phyloP scores from a whole-genome alignment of 1,140 invertebrate genomes.

The Heliconius nattereri region DNA sequence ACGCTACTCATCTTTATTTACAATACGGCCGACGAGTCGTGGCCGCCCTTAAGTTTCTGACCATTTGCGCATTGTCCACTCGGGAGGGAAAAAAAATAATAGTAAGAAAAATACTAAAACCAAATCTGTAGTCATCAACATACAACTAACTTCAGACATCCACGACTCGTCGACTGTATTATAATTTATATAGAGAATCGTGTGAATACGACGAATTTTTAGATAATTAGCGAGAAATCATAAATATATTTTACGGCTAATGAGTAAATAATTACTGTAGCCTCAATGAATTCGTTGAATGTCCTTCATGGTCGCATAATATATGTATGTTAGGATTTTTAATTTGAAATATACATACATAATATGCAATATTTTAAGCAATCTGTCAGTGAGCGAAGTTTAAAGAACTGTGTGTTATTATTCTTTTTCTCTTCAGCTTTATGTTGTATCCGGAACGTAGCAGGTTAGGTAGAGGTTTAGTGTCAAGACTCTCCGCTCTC shows the following conservation, averaged over 20 bases:
- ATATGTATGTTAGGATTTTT: neutral
- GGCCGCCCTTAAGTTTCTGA: too few relatives aligned
- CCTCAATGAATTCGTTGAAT: slow-evolving; percentile 12
- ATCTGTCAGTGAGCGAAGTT: neutral
- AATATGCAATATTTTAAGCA: neutral
- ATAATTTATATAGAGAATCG: neutral
- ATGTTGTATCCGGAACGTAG: too few relatives aligned
- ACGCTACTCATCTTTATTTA: slow-evolving; percentile 22
- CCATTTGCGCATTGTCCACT: too few relatives aligned
- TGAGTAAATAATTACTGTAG: slow-evolving; percentile 25
- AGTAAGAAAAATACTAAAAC: too few relatives aligned
- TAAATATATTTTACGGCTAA: slow-evolving; percentile 12
- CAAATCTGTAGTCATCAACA: too few relatives aligned
- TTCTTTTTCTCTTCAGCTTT: too few relatives aligned
- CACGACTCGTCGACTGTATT: too few relatives aligned
- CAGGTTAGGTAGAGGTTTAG: too few relatives aligned
- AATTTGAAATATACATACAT: neutral
- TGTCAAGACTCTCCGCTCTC: too few relatives aligned
- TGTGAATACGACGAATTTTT: slow-evolving; percentile 21
- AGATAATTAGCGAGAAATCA: slow-evolving; percentile 21
- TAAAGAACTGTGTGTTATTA: neutral
- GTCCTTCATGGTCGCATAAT: slow-evolving; percentile 13
- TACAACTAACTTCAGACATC: neutral
- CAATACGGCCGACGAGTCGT: too few relatives aligned
- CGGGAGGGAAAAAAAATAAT: too few relatives aligned